These are phyloP conservation scores for Zaprionus kolodkinae DNA, from an alignment of 1,140 invertebrate genomes.

Conservation along the genomic window DNA sequence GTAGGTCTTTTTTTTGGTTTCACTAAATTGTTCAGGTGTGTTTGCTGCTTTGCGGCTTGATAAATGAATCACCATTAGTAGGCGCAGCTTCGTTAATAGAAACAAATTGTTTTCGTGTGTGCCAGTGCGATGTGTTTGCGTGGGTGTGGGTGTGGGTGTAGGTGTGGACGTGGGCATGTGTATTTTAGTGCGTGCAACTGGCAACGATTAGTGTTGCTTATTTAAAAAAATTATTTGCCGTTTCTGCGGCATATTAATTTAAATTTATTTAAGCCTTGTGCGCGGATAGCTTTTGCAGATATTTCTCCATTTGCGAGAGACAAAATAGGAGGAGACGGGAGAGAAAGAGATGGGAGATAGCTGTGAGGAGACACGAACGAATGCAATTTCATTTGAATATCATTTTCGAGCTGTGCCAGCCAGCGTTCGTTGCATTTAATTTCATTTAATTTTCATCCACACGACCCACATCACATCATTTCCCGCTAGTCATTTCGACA, in stretches of 20 bases:
- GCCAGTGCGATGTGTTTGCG: not conserved
- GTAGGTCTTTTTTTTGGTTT: conserved; percentile 39
- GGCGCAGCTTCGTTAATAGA: conserved; percentile 80
- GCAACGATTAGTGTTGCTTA: conserved; percentile 74
- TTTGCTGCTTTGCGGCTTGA: conserved; percentile 56
- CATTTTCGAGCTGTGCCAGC: conserved; percentile 33
- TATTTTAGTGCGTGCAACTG: conserved; percentile 20
- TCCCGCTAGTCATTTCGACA: conserved; percentile 74
- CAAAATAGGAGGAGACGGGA: not conserved
- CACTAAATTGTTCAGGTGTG: conserved; percentile 72
- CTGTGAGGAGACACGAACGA: conserved; percentile 12
- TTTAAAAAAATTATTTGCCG: conserved; percentile 74
- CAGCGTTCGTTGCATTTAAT: conserved; percentile 70
- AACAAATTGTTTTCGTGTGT: conserved; percentile 68
- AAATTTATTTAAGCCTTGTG: conserved; percentile 66
- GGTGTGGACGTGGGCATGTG: conserved; percentile 4
- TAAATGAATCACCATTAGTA: conserved; percentile 78
- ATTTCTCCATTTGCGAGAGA: conserved; percentile 10
- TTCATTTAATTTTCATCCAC: conserved; percentile 76
- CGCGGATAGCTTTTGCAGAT: not conserved
- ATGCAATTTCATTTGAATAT: conserved; percentile 65
- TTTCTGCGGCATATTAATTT: conserved; percentile 68
- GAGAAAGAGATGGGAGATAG: not conserved
- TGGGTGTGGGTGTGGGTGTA: not conserved
- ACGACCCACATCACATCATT: conserved; percentile 68